Conservation (phyloP, 2,113 vertebrate genomes). For the Reinhardtius hippoglossoides region DNA sequence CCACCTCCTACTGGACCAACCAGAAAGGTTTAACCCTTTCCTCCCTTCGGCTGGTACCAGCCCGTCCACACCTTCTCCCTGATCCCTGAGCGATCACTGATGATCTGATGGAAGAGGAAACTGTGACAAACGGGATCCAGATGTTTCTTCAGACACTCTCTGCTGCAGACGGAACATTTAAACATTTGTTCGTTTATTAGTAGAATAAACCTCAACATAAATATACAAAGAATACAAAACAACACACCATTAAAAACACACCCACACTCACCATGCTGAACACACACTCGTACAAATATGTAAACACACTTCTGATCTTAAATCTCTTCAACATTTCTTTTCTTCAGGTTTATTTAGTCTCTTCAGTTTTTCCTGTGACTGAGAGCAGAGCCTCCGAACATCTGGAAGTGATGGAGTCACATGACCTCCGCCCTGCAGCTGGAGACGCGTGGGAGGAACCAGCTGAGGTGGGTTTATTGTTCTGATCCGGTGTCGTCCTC, state of each 20-base stretch:
- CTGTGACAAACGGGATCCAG: background rate
- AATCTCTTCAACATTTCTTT: too few relatives aligned
- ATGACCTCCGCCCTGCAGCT: slow-evolving; percentile 11
- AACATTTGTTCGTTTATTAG: too few relatives aligned
- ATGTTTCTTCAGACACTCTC: too few relatives aligned
- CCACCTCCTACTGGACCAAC: slow-evolving; percentile 39
- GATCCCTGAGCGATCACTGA: background rate
- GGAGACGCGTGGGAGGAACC: slow-evolving; percentile 45
- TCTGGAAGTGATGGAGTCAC: background rate
- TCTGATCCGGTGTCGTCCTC: background rate
- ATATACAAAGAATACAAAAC: too few relatives aligned
- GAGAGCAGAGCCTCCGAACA: background rate
- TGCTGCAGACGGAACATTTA: too few relatives aligned
- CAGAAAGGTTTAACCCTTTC: slow-evolving; percentile 69
- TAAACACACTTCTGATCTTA: too few relatives aligned
- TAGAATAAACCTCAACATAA: too few relatives aligned
- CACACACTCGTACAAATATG: too few relatives aligned
- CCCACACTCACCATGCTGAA: too few relatives aligned
- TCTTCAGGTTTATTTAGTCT: too few relatives aligned
- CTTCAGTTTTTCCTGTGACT: too few relatives aligned
- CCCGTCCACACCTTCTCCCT: background rate
- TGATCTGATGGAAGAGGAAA: background rate
- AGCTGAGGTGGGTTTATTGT: slow-evolving; percentile 7
- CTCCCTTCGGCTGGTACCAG: slow-evolving; percentile 33
- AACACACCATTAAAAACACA: too few relatives aligned